A percentile compares a stretch with the other conserved stretches of the same genome.
Conservation (phyloP, 2,888 invertebrate species). For the Arrhopalites spinosus region DNA sequence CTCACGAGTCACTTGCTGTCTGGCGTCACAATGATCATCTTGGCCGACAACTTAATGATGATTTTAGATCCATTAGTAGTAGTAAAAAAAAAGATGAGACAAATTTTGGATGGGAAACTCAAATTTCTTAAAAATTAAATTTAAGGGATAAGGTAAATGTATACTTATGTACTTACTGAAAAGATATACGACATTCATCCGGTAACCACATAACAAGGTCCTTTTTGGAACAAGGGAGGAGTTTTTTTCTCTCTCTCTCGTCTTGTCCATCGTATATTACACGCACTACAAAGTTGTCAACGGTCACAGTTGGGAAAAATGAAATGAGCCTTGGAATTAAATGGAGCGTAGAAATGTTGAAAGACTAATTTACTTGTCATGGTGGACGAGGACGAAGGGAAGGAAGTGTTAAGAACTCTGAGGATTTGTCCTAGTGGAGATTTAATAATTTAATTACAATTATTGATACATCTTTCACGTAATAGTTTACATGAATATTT, state of each 20-base stretch:
- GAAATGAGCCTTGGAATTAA: conserved; percentile 37
- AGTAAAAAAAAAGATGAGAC: too few species aligned
- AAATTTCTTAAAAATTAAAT: not conserved
- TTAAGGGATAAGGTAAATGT: not conserved
- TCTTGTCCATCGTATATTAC: conserved; percentile 34
- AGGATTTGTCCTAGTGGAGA: too few species aligned
- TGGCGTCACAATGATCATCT: conserved; percentile 36
- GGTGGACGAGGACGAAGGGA: too few species aligned
- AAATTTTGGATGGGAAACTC: not conserved
- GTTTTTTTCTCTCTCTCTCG: too few species aligned
- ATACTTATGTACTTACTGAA: not conserved
- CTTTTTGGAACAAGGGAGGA: not conserved
- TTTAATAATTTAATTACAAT: too few species aligned
- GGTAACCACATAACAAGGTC: not conserved
- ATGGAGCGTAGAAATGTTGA: too few species aligned
- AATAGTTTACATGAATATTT: too few species aligned
- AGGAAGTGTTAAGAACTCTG: too few species aligned
- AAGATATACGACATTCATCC: too few species aligned
- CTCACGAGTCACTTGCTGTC: not conserved
- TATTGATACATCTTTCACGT: too few species aligned
- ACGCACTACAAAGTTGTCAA: conserved; percentile 54
- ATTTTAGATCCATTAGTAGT: conserved; percentile 22
- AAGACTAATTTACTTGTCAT: too few species aligned
- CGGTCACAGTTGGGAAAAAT: conserved; percentile 46
- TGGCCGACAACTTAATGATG: conserved; percentile 40